Conservation (phyloP, 1,140 invertebrate species). For the Formica selysi region DNA sequence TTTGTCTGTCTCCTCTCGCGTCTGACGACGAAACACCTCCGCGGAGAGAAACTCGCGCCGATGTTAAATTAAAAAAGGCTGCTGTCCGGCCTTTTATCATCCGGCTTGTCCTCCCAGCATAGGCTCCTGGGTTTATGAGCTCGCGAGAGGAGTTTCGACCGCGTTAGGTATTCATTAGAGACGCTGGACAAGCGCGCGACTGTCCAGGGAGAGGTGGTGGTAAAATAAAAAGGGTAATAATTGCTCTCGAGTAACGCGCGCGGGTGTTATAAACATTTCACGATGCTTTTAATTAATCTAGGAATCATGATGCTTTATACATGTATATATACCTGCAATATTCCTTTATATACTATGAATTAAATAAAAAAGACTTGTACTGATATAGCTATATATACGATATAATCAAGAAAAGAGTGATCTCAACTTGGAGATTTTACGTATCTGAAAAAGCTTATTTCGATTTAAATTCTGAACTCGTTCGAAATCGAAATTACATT, state of each 20-base stretch:
- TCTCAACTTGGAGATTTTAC: not conserved
- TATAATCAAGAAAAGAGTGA: not conserved
- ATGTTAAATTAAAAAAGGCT: slow-evolving; percentile 66
- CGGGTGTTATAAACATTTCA: slow-evolving; percentile 70
- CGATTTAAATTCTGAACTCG: not conserved
- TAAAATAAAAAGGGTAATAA: slow-evolving; percentile 68
- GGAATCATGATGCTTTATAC: slow-evolving; percentile 51
- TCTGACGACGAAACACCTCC: slow-evolving; percentile 20
- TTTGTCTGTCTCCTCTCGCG: slow-evolving; percentile 33
- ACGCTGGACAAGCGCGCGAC: slow-evolving; percentile 44
- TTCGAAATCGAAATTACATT: not conserved
- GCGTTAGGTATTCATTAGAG: slow-evolving; percentile 76
- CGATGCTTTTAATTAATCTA: slow-evolving; percentile 72
- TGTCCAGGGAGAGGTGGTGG: slow-evolving; percentile 43
- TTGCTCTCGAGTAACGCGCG: slow-evolving; percentile 48
- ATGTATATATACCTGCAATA: not conserved
- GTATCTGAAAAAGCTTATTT: not conserved
- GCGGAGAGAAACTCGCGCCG: slow-evolving; percentile 23
- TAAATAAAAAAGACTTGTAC: not conserved
- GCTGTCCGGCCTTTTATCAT: slow-evolving; percentile 66
- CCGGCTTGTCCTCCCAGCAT: slow-evolving; percentile 24
- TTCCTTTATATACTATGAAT: not conserved
- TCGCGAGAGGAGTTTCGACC: slow-evolving; percentile 64
- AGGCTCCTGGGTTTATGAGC: slow-evolving; percentile 60
- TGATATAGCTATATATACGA: not conserved